Percentiles rank a stretch among this genome's conserved stretches.
phyloP scores from a whole-genome alignment of 2,113 vertebrate species.

The Chroicocephalus ridibundus region DNA sequence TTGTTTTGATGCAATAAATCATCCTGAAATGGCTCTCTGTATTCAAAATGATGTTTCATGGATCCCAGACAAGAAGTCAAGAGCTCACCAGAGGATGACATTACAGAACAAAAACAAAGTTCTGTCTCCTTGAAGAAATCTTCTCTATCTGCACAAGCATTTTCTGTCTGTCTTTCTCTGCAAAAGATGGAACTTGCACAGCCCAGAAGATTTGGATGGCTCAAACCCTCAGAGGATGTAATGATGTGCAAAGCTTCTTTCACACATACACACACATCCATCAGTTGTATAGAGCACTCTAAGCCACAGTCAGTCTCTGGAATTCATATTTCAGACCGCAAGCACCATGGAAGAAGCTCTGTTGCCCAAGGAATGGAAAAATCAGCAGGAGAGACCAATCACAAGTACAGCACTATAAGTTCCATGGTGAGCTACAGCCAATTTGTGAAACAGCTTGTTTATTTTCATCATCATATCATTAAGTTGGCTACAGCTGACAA shows the following conservation, averaged over 20 bases:
- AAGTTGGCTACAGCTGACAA: conserved; percentile 27
- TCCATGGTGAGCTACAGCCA: background rate
- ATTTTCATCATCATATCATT: conserved; percentile 16
- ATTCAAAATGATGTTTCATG: conserved; percentile 58
- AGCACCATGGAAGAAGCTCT: background rate
- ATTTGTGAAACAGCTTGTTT: conserved; percentile 10
- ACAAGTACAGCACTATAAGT: background rate
- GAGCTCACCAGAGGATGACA: conserved; percentile 65
- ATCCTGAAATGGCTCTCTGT: conserved; percentile 41
- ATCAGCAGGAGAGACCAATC: background rate
- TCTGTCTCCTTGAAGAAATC: conserved; percentile 63
- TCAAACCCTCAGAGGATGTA: conserved; percentile 7
- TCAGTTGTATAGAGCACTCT: background rate
- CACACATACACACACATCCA: background rate
- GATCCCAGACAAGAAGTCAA: conserved; percentile 59
- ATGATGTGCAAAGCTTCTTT: background rate
- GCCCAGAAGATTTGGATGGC: background rate
- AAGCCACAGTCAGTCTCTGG: background rate
- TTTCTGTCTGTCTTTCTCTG: conserved; percentile 43
- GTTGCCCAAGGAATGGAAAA: conserved; percentile 3
- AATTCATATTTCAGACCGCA: background rate
- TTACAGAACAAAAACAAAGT: conserved; percentile 50
- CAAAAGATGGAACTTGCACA: conserved; percentile 39
- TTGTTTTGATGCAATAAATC: conserved; percentile 65
- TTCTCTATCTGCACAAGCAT: conserved; percentile 29